Evolutionary conservation across 1,140 invertebrate genomes (phyloP).

Genomic region (Trichogramma pretiosum): DNA sequence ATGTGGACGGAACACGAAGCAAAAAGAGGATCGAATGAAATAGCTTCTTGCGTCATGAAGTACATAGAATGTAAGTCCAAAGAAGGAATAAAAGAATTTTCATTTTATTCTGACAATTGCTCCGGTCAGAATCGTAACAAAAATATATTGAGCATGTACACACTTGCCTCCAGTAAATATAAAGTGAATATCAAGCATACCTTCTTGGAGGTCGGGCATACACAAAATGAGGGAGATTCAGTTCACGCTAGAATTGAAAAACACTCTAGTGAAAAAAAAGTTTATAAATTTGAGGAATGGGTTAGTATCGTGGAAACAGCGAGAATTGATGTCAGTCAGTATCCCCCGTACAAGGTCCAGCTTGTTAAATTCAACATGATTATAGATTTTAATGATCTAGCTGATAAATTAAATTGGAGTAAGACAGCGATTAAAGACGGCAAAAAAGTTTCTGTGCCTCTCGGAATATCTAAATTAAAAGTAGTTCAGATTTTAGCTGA

Average conservation of each 20-base stretch:
- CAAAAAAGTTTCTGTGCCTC: no score
- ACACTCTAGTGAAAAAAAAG: not conserved
- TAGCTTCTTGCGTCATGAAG: conserved; percentile 34
- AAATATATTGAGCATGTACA: conserved; percentile 16
- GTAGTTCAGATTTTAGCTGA: no score
- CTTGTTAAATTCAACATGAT: no score
- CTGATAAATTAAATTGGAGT: no score
- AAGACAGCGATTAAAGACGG: no score
- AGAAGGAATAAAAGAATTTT: conserved; percentile 11
- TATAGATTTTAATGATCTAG: no score
- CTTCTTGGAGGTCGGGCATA: conserved; percentile 9
- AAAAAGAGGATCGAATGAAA: conserved; percentile 38
- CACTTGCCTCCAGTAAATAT: conserved; percentile 11
- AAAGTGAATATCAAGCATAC: conserved; percentile 13
- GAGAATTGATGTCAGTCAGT: no score
- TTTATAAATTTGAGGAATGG: conserved; percentile 6
- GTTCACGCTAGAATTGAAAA: conserved; percentile 10
- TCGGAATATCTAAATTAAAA: no score
- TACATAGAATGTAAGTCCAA: conserved; percentile 20
- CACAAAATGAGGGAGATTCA: conserved; percentile 7
- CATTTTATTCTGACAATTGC: conserved; percentile 31
- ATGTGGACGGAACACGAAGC: conserved; percentile 42
- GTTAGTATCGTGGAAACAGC: no score
- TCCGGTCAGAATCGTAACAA: conserved; percentile 36
- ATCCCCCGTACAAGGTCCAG: no score